Conservation (phyloP, 1,140 invertebrate genomes). For the Steinernema khuongi region DNA sequence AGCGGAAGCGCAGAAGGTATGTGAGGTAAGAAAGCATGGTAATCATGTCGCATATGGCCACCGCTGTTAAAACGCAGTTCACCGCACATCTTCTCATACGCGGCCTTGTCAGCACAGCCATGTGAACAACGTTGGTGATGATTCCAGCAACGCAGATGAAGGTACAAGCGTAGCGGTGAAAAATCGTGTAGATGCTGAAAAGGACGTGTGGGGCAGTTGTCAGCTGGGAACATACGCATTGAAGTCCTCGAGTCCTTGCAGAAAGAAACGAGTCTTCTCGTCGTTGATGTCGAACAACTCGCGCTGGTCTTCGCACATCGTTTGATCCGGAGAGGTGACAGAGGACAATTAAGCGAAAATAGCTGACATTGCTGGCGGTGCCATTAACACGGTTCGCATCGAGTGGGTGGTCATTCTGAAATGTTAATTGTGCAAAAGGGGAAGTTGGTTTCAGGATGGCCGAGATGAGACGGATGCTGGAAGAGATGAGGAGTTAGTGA, state of each 20-base stretch:
- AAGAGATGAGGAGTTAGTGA: not conserved
- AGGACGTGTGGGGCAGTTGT: not conserved
- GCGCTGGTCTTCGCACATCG: slow-evolving; percentile 21
- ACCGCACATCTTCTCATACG: slow-evolving; percentile 39
- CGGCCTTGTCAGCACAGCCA: slow-evolving; percentile 73
- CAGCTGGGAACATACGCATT: slow-evolving; percentile 8
- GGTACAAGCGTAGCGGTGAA: slow-evolving; percentile 70
- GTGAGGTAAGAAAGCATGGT: slow-evolving; percentile 42
- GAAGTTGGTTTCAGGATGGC: slow-evolving; percentile 2
- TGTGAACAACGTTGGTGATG: slow-evolving; percentile 78
- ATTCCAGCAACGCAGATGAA: slow-evolving; percentile 78
- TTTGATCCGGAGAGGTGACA: not conserved
- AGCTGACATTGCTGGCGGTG: not conserved
- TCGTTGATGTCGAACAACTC: slow-evolving; percentile 23
- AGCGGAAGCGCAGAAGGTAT: slow-evolving; percentile 39
- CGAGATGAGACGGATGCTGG: not conserved
- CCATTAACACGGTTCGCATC: not conserved
- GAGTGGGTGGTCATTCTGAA: slow-evolving; percentile 4
- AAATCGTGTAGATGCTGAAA: slow-evolving; percentile 52
- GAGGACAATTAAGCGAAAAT: not conserved
- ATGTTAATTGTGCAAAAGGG: not conserved
- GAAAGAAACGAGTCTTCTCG: not conserved
- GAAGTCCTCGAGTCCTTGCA: slow-evolving; percentile 22
- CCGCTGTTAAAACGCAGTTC: slow-evolving; percentile 40
- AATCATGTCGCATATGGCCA: slow-evolving; percentile 42